phyloP scores from a whole-genome alignment of 92 coral and sea anemone species.

The Umimayanthus kanabou region DNA sequence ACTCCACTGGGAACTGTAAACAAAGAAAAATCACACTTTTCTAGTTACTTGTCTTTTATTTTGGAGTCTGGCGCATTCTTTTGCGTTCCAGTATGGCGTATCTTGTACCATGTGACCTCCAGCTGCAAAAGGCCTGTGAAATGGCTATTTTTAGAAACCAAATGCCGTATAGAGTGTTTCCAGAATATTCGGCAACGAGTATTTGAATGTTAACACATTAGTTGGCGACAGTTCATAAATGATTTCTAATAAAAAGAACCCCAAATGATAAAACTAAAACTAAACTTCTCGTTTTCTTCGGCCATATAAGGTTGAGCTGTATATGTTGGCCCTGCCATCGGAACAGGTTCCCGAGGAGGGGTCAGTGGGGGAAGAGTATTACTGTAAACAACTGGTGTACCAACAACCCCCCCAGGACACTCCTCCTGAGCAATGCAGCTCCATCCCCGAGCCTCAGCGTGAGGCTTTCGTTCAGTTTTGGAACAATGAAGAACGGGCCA shows the following conservation, averaged over 20 bases:
- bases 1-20: too few species aligned
- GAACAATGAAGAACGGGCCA: constrained; percentile 74
- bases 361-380: constrained; percentile 69
- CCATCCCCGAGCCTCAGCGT: constrained; percentile 72
- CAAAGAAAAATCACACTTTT: too few species aligned
- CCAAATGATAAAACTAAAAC: background rate
- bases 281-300: background rate
- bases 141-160: too few species aligned
- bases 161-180: too few species aligned
- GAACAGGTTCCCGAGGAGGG: constrained; percentile 74
- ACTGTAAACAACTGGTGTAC: constrained; percentile 62
- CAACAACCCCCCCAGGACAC: constrained; percentile 85
- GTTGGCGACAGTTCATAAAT: background rate
- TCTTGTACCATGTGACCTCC: too few species aligned
- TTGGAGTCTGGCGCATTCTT: too few species aligned
- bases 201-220: too few species aligned
- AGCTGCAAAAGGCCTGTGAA: too few species aligned
- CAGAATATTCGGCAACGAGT: too few species aligned
- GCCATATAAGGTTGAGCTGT: constrained; percentile 62
- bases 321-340: constrained; percentile 76
- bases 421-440: constrained; percentile 61
- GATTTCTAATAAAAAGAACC: background rate
- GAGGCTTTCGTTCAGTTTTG: constrained; percentile 83
- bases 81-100: too few species aligned
- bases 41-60: too few species aligned